phyloP scores from a whole-genome alignment of 2,888 invertebrate genomes.

The Hipparchia sbordonii region DNA sequence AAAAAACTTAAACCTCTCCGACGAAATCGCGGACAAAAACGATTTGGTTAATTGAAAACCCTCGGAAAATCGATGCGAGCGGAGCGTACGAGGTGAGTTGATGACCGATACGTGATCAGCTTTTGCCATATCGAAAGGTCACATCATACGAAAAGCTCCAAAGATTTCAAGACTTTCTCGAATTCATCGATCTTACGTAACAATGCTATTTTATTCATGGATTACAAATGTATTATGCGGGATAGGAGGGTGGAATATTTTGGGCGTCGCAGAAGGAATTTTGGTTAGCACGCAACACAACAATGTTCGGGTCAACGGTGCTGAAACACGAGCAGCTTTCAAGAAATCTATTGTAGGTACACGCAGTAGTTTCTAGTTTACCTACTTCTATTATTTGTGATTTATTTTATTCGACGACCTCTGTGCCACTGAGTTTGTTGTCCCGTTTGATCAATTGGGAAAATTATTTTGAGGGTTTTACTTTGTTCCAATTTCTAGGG shows the following conservation, averaged over 20 bases:
- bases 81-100: too few species aligned
- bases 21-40: too few species aligned
- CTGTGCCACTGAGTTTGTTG: too few species aligned
- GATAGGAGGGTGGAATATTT: neutral
- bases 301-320: neutral
- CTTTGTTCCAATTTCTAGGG: too few species aligned
- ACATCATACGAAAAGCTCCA: neutral
- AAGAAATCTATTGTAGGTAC: neutral
- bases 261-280: neutral
- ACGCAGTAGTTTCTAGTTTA: neutral
- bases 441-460: too few species aligned
- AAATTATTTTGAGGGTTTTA: too few species aligned
- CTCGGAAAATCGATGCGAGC: too few species aligned
- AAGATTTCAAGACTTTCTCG: neutral
- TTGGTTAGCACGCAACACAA: constrained; percentile 5
- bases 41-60: too few species aligned
- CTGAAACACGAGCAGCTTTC: neutral
- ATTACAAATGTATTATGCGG: neutral
- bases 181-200: neutral
- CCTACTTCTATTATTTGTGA: neutral
- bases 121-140: neutral
- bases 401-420: too few species aligned
- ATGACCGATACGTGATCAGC: neutral
- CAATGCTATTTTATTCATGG: constrained; percentile 11
- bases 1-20: too few species aligned